Evolutionary conservation across 2,113 vertebrate species (phyloP).

Genomic region (Drymodes brunneopygia): DNA sequence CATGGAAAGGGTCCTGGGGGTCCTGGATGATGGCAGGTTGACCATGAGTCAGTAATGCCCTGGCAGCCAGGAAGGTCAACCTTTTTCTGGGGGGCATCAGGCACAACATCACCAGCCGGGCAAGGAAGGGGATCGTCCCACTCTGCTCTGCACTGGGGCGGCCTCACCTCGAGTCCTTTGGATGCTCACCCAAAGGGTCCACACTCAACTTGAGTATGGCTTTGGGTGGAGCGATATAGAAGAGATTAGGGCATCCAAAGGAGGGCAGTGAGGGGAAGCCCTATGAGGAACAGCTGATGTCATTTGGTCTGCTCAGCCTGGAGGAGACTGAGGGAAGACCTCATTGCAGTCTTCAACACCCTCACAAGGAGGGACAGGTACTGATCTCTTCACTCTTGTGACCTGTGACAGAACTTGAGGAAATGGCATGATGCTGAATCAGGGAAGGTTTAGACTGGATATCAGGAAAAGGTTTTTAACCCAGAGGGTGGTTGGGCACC

Average conservation of each 20-base stretch:
- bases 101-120: fast-evolving
- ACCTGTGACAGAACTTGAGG: fast-evolving
- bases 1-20: fast-evolving
- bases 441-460: not conserved
- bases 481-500: not conserved
- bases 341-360: not conserved
- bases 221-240: not conserved
- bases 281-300: not conserved
- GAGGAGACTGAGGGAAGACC: not conserved
- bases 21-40: fast-evolving
- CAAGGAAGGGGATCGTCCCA: not conserved
- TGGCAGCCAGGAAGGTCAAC: not conserved
- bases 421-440: not conserved
- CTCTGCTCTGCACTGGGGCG: not conserved
- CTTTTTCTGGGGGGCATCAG: fast-evolving
- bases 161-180: fast-evolving
- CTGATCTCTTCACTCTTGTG: not conserved
- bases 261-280: not conserved
- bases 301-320: not conserved
- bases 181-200: too few species aligned
- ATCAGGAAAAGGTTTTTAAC: not conserved
- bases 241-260: not conserved
- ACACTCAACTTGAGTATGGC: too few species aligned
- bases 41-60: not conserved
- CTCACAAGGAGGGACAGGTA: not conserved